Conservation (phyloP, 2,888 invertebrate species). For the Harpalus rubripes region DNA sequence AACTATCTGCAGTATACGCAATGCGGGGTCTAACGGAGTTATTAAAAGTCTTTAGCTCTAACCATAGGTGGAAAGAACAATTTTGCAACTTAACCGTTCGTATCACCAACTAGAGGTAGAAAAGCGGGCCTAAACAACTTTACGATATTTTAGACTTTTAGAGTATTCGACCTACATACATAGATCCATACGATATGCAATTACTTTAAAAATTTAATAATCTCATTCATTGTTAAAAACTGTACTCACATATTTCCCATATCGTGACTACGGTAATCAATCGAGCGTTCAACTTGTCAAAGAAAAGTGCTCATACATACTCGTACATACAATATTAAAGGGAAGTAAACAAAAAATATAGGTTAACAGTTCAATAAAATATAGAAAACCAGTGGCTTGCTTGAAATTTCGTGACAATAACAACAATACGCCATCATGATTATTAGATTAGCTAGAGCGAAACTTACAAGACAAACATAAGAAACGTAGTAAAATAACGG, state of each 20-base stretch:
- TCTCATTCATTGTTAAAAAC: background rate
- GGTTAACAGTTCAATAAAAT: conserved; percentile 32
- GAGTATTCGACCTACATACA: background rate
- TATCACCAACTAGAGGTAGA: no score
- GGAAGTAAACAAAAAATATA: conserved; percentile 28
- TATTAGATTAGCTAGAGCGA: background rate
- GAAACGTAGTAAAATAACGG: background rate
- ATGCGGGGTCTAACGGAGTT: no score
- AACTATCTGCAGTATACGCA: no score
- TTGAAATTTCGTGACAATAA: conserved; percentile 38
- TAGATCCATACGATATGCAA: background rate
- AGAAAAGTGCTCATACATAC: background rate
- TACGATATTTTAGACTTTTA: no score
- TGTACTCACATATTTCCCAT: background rate
- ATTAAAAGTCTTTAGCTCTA: no score
- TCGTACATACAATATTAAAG: background rate
- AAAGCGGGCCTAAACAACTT: no score
- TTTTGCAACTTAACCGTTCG: no score
- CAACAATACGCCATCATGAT: background rate
- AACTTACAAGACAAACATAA: background rate
- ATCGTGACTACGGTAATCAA: conserved; percentile 1
- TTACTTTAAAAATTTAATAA: background rate
- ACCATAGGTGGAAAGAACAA: no score
- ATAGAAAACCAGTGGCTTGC: conserved; percentile 29
- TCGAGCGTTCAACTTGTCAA: background rate